A percentile compares a stretch with the other conserved stretches of the same genome.
Conservation (phyloP, 2,888 invertebrate genomes). For the Leptopilina drosophilae region DNA sequence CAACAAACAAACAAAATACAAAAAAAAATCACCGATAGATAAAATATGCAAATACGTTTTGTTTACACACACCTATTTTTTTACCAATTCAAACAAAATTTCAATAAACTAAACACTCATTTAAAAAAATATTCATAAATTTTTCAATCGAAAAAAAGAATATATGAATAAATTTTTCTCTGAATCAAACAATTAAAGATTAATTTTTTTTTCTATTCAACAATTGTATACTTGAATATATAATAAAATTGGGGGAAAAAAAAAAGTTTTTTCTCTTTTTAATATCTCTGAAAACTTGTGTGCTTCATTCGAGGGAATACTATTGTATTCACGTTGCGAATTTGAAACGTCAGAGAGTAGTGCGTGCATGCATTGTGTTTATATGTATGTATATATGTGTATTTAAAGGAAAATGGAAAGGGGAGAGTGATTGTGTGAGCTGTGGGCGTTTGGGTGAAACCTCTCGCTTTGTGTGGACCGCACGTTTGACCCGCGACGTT, state of each 20-base stretch:
- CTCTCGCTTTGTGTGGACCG: constrained; percentile 35
- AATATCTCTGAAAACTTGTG: background rate
- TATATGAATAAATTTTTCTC: background rate
- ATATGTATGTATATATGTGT: background rate
- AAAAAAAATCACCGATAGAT: too few species aligned
- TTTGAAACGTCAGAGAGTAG: background rate
- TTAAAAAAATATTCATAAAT: too few species aligned
- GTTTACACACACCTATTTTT: too few species aligned
- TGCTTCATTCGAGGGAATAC: background rate
- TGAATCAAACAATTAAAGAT: background rate
- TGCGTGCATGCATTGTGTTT: background rate
- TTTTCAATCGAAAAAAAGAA: background rate
- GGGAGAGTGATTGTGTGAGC: constrained; percentile 26
- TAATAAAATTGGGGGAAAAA: background rate
- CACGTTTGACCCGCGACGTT: constrained; percentile 38
- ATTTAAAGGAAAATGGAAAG: constrained; percentile 8
- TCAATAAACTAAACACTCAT: background rate
- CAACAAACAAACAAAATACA: too few species aligned
- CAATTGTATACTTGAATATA: too few species aligned
- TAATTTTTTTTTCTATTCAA: too few species aligned
- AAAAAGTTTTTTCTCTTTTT: background rate
- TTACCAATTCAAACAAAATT: too few species aligned
- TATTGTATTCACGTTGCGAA: constrained; percentile 8
- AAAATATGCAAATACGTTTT: too few species aligned
- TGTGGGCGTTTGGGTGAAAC: constrained; percentile 34